Base-by-base conservation (phyloP, 1,140 invertebrate species). In the Dinoponera quadriceps region DNA sequence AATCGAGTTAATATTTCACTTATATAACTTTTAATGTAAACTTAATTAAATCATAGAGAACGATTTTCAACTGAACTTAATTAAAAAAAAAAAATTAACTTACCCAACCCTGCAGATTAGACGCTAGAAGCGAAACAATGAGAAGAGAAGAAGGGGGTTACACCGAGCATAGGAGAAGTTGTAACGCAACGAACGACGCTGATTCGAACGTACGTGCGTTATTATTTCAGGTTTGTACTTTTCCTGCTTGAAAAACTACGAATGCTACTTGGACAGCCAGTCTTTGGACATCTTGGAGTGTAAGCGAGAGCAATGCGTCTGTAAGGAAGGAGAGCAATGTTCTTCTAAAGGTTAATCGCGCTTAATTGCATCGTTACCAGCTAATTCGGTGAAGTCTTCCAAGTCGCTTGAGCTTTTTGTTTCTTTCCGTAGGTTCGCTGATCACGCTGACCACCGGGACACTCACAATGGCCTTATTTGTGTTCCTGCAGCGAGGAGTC, bases 271-370 rank as follows among this genome's bases (percentile, higher is more conserved):
- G 3, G n/a, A 54, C 13, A 3, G 14, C 3, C 20, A 57, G 1
- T 16, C 20, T 16, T 13, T 18, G 4, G 55, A 80, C 11, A 44
- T n/a, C 22, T 65, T 89, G 25, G 55, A 73, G 49, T 91, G 90
- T 57, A 80, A 51, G 59, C 77, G 82, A 20, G 16, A 60, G 13
- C 49, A 82, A 55, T 91, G 90, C 54, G 59, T 82, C 51, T 90
- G 88, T 22, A 85, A 69, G 16, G 60, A 82, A 20, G 88, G 82
- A 38, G 60, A 85, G 7, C 2, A 54, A n/a, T 22, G 7, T 14
- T 90, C 83, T 60, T 80, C 44, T 48, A 86, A 78, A 87, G 88
- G 88, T 90, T 82, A 89, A 87, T 75, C 59, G 29, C 13, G 9
- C 14, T 82, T 78, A 82, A 75, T 80, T 62, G 33, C 20, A 25